Percentiles rank a stretch among this genome's conserved stretches.
Conservation (phyloP, 2,113 vertebrate species). For the Elephas maximus region DNA sequence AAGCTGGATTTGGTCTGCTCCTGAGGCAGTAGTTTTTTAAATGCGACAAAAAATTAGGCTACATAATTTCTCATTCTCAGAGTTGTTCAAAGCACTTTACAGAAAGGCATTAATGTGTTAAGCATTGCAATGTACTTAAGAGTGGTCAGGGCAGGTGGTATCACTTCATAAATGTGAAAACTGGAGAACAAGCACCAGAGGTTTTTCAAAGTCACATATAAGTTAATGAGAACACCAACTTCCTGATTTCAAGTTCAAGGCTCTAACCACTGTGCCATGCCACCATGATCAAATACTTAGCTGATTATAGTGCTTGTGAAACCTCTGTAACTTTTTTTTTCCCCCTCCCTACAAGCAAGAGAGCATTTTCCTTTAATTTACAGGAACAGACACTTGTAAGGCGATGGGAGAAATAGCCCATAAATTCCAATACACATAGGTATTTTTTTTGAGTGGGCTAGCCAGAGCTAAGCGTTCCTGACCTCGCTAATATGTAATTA, state of each 20-base stretch:
- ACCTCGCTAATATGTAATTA: constrained; percentile 20
- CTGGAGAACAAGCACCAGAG: neutral
- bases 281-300: constrained; percentile 30
- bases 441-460: constrained; percentile 6
- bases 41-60: neutral
- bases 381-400: constrained; percentile 29
- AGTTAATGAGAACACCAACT: constrained; percentile 19
- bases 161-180: neutral
- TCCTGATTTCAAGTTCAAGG: constrained; percentile 41
- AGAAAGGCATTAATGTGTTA: constrained; percentile 44
- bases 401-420: neutral
- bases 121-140: neutral
- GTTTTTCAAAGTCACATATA: constrained; percentile 44
- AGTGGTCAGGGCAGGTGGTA: neutral
- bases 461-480: constrained; percentile 25
- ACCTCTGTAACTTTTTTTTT: neutral
- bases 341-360: neutral
- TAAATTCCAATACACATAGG: neutral
- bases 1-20: constrained; percentile 39
- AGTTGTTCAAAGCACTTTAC: neutral
- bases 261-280: neutral
- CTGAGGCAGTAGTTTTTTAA: neutral
- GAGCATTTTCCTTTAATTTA: constrained; percentile 61
- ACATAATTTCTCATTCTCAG: neutral
- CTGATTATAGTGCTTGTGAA: constrained; percentile 1